These are phyloP conservation scores for Rhinichthys osculus DNA, from an alignment of 2,797 vertebrate genomes.

Conservation along the genomic window DNA sequence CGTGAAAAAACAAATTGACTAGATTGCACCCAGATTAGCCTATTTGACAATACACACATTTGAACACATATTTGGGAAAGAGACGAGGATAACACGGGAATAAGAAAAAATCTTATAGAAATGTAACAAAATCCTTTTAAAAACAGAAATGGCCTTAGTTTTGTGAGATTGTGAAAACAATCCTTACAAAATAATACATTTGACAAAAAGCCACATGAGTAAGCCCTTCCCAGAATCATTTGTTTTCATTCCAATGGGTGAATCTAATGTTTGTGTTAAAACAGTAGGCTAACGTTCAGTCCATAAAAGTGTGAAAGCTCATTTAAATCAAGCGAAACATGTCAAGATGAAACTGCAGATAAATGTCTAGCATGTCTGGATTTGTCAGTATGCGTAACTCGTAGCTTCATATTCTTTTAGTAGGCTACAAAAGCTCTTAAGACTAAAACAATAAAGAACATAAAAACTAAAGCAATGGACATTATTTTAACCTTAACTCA, in stretches of 20 bases:
- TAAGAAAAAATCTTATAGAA: too few species aligned
- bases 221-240: not conserved
- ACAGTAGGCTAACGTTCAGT: not conserved
- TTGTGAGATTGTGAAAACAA: not conserved
- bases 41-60: not conserved
- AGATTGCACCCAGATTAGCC: not conserved
- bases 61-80: not conserved
- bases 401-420: not conserved
- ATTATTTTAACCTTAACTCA: not conserved
- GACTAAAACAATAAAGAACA: not conserved
- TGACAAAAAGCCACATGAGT: not conserved
- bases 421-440: not conserved
- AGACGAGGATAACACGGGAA: not conserved
- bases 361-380: conserved; percentile 1
- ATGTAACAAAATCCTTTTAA: not conserved
- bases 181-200: not conserved
- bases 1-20: not conserved
- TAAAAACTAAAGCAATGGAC: not conserved
- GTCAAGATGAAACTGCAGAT: not conserved
- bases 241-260: not conserved
- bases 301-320: not conserved
- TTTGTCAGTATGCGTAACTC: conserved; percentile 5
- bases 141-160: not conserved
- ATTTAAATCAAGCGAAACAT: not conserved
- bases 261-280: not conserved